phyloP scores from a whole-genome alignment of 2,113 vertebrate genomes.

The Genyomyrus donnyi region DNA sequence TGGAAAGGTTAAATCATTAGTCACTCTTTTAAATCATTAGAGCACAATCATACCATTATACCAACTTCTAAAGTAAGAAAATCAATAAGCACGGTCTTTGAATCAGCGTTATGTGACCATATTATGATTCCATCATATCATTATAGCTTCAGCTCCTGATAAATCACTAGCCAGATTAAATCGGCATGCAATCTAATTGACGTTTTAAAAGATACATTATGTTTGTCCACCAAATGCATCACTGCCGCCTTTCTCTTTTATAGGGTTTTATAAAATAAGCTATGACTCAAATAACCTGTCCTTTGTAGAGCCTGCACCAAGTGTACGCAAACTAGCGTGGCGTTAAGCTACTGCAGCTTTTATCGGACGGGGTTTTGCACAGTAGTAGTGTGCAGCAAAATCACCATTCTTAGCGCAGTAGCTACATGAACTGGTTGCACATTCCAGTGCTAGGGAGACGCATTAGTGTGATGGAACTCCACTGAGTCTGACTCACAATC shows the following conservation, averaged over 20 bases:
- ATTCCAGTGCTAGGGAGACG: not conserved
- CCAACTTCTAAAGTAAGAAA: constrained; percentile 17
- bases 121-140: constrained; percentile 20
- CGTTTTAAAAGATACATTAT: constrained; percentile 15
- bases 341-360: not conserved
- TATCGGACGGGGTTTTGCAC: not conserved
- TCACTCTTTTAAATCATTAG: constrained; percentile 14
- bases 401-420: not conserved
- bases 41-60: constrained; percentile 17
- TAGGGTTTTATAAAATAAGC: constrained; percentile 7
- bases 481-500: not conserved
- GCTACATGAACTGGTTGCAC: not conserved
- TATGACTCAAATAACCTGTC: not conserved
- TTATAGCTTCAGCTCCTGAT: constrained; percentile 10
- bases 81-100: constrained; percentile 18
- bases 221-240: constrained; percentile 15
- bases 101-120: constrained; percentile 16
- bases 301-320: not conserved
- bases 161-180: constrained; percentile 18
- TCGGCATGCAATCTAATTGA: constrained; percentile 15
- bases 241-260: not conserved
- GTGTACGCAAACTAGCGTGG: not conserved
- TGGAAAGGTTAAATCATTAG: constrained; percentile 22
- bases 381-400: not conserved
- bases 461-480: not conserved